Evolutionary conservation across 2,888 invertebrate genomes (phyloP), one percentile per base, ranked within the genome.

Genomic region (Salpingus planirostris): DNA sequence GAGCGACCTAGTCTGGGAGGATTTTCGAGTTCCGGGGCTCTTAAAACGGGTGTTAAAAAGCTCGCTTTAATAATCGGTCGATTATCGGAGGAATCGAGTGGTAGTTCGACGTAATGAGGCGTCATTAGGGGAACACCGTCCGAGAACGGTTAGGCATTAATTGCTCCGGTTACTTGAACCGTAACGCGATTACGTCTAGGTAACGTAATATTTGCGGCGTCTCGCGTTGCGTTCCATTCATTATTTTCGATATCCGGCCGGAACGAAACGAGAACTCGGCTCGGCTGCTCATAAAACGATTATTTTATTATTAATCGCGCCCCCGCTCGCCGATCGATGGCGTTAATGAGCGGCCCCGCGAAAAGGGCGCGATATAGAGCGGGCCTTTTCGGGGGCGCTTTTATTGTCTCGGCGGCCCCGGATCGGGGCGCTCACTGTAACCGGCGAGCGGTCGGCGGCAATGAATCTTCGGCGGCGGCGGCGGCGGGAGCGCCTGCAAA

Each of bases 401-500:
- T 34, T 34, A 34, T 34, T 34, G 29, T 34, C 24, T 24, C 21
- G 21, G 24, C 21, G 11, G 29, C 11, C 14, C 13, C 24, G 21
- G 18, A 15, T 13, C 15, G 31, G 27, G 29, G 31, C 36, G 36
- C 37, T 36, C 28, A 38, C 36, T 41, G 41, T 43, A 39, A 38
- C 43, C 40, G 40, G 27, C 24, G 38, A 33, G 27, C 32, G 29
- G 39, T 35, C 33, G 33, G 40, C 35, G 23, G 40, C 36, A 40
- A 40, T 40, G 40, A 40, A 40, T 40, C 40, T 40, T 40, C 40
- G 33, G 30, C 24, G 36, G 36, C 8, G n/a, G n/a, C 40, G 33
- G 30, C 24, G 36, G 8, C 32, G 40, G 39, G 29, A 32, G 36
- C 40, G 40, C 50, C 55, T 59, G 58, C 56, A 54, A 55, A 55